A percentile compares a stretch with the other conserved stretches of the same genome.
These are phyloP conservation scores for Hesperophylax magnus DNA, from an alignment of 1,140 invertebrate genomes.

Conservation along the genomic window DNA sequence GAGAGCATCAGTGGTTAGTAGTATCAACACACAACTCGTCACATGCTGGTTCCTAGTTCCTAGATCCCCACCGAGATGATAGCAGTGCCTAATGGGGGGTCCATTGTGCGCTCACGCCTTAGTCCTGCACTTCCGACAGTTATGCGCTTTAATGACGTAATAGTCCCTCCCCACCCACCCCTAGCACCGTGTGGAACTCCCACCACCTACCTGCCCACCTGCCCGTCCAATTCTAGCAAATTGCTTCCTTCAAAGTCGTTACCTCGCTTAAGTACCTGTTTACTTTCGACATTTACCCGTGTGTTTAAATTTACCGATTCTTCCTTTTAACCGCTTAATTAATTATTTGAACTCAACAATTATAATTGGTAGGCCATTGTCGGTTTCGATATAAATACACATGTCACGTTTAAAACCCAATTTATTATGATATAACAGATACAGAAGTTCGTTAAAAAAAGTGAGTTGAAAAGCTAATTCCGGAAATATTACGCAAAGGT, in stretches of 20 bases:
- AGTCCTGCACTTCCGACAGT: background rate
- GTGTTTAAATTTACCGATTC: too few relatives aligned
- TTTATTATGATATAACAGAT: too few relatives aligned
- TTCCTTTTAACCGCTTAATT: too few relatives aligned
- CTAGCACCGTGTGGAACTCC: background rate
- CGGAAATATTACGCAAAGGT: too few relatives aligned
- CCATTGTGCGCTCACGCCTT: conserved; percentile 4
- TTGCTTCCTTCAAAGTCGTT: conserved; percentile 42
- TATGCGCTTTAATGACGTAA: conserved; percentile 41
- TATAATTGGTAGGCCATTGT: too few relatives aligned
- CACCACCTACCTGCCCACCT: background rate
- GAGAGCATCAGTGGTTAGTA: too few relatives aligned
- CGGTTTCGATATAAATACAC: too few relatives aligned
- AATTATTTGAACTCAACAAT: too few relatives aligned
- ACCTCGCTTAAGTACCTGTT: background rate
- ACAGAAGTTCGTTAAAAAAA: too few relatives aligned
- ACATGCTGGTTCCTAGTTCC: background rate
- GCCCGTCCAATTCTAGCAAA: conserved; percentile 51
- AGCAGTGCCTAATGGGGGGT: background rate
- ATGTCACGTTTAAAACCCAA: too few relatives aligned
- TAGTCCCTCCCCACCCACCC: conserved; percentile 2
- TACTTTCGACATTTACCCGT: background rate
- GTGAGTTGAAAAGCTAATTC: too few relatives aligned
- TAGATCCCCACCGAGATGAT: background rate
- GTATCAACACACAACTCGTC: background rate